These are phyloP conservation scores for Pomatostomus ruficeps DNA, from an alignment of 2,113 vertebrate species.

Conservation along the genomic window DNA sequence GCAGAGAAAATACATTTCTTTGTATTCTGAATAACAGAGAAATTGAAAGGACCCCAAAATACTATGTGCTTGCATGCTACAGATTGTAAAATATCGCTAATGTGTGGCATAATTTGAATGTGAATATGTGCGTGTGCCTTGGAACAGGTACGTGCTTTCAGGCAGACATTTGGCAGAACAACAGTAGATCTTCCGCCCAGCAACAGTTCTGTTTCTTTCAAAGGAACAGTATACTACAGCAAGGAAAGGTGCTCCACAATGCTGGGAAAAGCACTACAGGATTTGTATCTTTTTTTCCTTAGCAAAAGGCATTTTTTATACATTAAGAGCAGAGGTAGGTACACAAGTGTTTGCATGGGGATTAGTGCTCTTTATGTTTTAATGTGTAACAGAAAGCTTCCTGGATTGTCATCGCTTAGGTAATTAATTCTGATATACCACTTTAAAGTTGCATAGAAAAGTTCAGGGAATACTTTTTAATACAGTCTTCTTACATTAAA, in stretches of 20 bases:
- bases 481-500: background rate
- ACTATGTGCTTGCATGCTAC: background rate
- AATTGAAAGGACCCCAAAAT: constrained; percentile 19
- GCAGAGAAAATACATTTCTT: background rate
- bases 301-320: background rate
- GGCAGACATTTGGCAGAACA: background rate
- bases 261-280: background rate
- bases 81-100: background rate
- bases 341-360: background rate
- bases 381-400: background rate
- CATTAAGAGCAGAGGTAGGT: background rate
- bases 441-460: background rate
- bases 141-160: constrained; percentile 24
- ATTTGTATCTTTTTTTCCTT: background rate
- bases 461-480: background rate
- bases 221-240: background rate
- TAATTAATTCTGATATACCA: background rate
- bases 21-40: constrained; percentile 33
- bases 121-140: background rate
- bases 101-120: background rate
- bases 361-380: background rate
- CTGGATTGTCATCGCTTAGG: background rate
- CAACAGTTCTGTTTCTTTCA: background rate
- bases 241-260: background rate
- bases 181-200: background rate